Evolutionary conservation across 2,888 invertebrate species (phyloP).

Genomic region (Torymus auratus): DNA sequence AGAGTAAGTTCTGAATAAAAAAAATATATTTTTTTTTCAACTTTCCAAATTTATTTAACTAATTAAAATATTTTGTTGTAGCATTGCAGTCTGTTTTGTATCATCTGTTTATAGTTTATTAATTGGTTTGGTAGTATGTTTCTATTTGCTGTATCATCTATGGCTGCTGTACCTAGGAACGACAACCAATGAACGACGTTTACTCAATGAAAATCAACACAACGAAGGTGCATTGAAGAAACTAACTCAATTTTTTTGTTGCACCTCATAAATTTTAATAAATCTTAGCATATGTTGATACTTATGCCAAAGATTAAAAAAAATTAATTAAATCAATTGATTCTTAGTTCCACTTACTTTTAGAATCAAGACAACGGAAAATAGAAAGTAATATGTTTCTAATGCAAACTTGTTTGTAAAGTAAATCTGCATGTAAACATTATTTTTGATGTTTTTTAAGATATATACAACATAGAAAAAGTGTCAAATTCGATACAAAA

Average conservation of each 20-base stretch:
- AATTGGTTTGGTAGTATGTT: constrained; percentile 72
- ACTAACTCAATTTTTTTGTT: constrained; percentile 33
- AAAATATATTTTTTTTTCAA: constrained; percentile 18
- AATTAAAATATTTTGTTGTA: constrained; percentile 63
- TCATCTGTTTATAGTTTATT: constrained; percentile 76
- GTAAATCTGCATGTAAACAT: neutral
- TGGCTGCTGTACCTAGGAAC: constrained; percentile 73
- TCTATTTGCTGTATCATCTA: constrained; percentile 75
- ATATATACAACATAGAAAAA: neutral
- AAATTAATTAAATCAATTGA: constrained; percentile 17
- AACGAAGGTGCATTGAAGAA: constrained; percentile 41
- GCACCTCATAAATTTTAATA: constrained; percentile 26
- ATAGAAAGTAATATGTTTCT: neutral
- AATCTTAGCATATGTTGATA: constrained; percentile 8
- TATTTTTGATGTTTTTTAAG: too few relatives aligned
- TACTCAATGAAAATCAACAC: constrained; percentile 27
- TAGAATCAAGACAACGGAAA: neutral
- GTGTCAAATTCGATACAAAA: neutral
- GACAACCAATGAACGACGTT: constrained; percentile 68
- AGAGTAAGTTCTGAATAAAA: constrained; percentile 79
- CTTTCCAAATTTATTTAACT: constrained; percentile 9
- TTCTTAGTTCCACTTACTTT: neutral
- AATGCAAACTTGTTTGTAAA: neutral
- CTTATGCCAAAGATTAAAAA: constrained; percentile 33
- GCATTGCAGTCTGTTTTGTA: constrained; percentile 77